A percentile compares a stretch with the other conserved stretches of the same genome.
Conservation (phyloP, 2,797 vertebrate species). For the Alexandromys oeconomus region DNA sequence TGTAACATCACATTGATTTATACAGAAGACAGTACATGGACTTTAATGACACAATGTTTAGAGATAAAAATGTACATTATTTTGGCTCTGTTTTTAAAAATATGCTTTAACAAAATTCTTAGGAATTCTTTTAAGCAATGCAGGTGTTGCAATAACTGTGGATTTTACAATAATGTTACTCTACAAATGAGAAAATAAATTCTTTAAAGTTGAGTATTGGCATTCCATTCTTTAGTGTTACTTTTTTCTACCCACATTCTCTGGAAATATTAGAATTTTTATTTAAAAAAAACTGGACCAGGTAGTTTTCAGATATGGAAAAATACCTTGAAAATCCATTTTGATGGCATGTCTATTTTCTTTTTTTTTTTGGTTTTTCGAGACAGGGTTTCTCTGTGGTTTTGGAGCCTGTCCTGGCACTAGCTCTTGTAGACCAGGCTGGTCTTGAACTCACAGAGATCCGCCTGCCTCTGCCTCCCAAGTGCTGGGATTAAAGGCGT, state of each 20-base stretch:
- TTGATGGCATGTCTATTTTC: constrained; percentile 37
- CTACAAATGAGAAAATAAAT: constrained; percentile 87
- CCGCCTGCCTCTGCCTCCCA: too few relatives aligned
- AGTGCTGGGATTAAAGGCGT: too few relatives aligned
- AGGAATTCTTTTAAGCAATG: constrained; percentile 76
- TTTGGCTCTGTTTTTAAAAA: constrained; percentile 86
- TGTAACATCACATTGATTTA: constrained; percentile 87
- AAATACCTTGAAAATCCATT: too few relatives aligned
- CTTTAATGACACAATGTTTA: constrained; percentile 85
- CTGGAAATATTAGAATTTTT: constrained; percentile 78
- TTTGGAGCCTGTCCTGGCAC: too few relatives aligned
- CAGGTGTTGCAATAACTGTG: constrained; percentile 81
- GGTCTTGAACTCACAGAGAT: too few relatives aligned
- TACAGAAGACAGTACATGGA: constrained; percentile 85
- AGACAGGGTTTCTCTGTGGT: too few relatives aligned
- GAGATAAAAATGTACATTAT: constrained; percentile 88
- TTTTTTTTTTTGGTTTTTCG: neutral
- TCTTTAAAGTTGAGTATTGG: constrained; percentile 81
- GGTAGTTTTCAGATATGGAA: too few relatives aligned
- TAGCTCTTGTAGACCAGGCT: too few relatives aligned
- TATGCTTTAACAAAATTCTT: constrained; percentile 84
- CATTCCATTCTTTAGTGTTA: constrained; percentile 80
- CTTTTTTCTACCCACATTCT: constrained; percentile 67
- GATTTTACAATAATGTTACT: constrained; percentile 88
- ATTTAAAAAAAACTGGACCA: constrained; percentile 44